Evolutionary conservation across 2,888 invertebrate genomes (phyloP), one percentile per base, ranked within the genome.

Genomic region (Rhingia rostrata): DNA sequence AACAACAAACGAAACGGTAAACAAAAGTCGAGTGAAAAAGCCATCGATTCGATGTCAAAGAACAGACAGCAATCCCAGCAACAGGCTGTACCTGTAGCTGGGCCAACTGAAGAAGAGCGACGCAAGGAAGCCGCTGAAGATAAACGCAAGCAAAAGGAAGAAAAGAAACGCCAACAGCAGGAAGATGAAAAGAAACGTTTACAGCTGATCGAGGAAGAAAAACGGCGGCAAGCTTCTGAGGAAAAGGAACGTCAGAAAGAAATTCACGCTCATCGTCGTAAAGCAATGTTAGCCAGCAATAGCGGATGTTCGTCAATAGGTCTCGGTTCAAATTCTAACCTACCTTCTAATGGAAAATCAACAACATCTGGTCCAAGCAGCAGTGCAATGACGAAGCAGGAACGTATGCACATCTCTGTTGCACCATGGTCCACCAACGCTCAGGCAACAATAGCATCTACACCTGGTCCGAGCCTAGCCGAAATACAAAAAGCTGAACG

Each of bases 401-500:
- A 86, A 61, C 88, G 87, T 14, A 63, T 87, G 60, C 88, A 87
- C 33, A 54, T 89, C 3, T 91, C 91, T 0, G 80, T 91, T 43
- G 92, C 92, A 0, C 92, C 91, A 1, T 92, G 91, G 92, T 91
- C 91, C 0, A 86, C 83, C 7, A 85, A 86, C 0, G 80, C 73
- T 5, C 47, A 86, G 4, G 67, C 87, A 12, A 69, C 84, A 45
- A 63, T 58, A 30, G 58, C 87, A 3, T 75, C 88, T 5, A 87
- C 78, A 6, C 87, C 89, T 6, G 92, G 92, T 4, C 90, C 92
- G 32, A 93, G 92, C 81, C 88, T 93, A 70, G 92, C 92, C 0
- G 93, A 93, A 82, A 93, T 93, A 61, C 93, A 93, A 86, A 92
- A 91, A 61, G 91, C 91, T 0, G 92, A 92, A 79, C 88, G 91